A percentile compares a stretch with the other conserved stretches of the same genome.
Conservation (phyloP, 2,888 invertebrate genomes). For the Nomada lathburiana region DNA sequence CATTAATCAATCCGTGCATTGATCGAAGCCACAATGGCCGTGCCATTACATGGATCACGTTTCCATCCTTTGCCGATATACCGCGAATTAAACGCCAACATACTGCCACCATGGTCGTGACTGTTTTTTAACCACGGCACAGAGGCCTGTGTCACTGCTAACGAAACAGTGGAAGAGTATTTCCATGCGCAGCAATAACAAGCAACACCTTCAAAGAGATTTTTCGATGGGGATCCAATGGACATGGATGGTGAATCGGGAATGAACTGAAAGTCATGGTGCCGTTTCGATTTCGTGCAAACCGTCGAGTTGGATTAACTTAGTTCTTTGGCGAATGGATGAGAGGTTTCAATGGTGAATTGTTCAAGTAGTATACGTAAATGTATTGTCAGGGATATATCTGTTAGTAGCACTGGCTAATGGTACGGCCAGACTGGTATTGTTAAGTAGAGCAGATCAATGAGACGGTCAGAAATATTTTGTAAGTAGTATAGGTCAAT, state of each 20-base stretch:
- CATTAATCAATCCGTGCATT: constrained; percentile 78
- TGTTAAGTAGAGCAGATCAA: too few relatives aligned
- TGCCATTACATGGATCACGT: constrained; percentile 65
- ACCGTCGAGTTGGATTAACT: not conserved
- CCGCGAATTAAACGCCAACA: constrained; percentile 61
- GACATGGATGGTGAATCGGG: constrained; percentile 7
- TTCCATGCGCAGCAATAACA: constrained; percentile 38
- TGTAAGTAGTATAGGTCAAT: too few relatives aligned
- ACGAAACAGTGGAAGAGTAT: constrained; percentile 64
- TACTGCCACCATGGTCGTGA: constrained; percentile 48
- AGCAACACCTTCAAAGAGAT: constrained; percentile 25
- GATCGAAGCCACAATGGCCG: constrained; percentile 74
- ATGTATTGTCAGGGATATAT: too few relatives aligned
- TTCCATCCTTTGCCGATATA: constrained; percentile 43
- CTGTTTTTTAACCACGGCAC: constrained; percentile 62
- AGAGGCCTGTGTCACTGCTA: constrained; percentile 47
- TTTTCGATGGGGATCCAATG: not conserved
- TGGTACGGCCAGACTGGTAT: too few relatives aligned
- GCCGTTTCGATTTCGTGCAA: not conserved
- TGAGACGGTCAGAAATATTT: too few relatives aligned
- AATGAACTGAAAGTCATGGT: not conserved
- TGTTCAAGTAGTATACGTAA: too few relatives aligned
- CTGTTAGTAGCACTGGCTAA: too few relatives aligned
- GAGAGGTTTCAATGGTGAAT: not conserved
- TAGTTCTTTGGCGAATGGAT: not conserved